Evolutionary conservation across 2,113 vertebrate species (phyloP).

Genomic region (Columba janthina): DNA sequence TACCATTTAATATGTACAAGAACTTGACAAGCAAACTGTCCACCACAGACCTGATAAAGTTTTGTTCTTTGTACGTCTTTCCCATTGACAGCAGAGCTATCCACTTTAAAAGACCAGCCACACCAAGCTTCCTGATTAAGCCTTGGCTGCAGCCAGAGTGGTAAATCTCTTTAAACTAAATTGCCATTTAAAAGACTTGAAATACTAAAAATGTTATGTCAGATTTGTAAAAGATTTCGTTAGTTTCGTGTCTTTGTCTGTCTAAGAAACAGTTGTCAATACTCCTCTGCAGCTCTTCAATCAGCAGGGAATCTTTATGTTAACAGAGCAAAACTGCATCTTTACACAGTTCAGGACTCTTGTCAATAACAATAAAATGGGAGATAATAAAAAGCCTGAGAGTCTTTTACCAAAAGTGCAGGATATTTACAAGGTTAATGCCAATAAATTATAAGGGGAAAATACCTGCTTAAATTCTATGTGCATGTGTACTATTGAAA

Average conservation of each 20-base stretch:
- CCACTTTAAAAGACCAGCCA: not conserved
- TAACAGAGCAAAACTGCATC: not conserved
- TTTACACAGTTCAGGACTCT: not conserved
- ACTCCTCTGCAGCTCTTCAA: not conserved
- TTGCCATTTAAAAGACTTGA: not conserved
- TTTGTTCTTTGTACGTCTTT: not conserved
- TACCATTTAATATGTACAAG: not conserved
- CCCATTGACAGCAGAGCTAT: not conserved
- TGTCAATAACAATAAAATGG: not conserved
- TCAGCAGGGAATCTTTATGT: not conserved
- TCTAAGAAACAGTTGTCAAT: not conserved
- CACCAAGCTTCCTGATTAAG: not conserved
- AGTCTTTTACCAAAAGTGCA: not conserved
- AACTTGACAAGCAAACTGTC: not conserved
- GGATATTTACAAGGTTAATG: not conserved
- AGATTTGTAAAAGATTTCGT: not conserved
- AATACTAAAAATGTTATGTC: not conserved
- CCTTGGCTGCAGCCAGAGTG: not conserved
- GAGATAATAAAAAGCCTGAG: not conserved
- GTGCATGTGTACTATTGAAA: not conserved
- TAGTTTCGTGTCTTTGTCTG: not conserved
- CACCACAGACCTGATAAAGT: not conserved
- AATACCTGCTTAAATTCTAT: not conserved
- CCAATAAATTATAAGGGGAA: not conserved
- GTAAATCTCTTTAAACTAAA: not conserved